A percentile compares a stretch with the other conserved stretches of the same genome.
phyloP scores from a whole-genome alignment of 2,113 vertebrate genomes.

The Pterocles orientalis region DNA sequence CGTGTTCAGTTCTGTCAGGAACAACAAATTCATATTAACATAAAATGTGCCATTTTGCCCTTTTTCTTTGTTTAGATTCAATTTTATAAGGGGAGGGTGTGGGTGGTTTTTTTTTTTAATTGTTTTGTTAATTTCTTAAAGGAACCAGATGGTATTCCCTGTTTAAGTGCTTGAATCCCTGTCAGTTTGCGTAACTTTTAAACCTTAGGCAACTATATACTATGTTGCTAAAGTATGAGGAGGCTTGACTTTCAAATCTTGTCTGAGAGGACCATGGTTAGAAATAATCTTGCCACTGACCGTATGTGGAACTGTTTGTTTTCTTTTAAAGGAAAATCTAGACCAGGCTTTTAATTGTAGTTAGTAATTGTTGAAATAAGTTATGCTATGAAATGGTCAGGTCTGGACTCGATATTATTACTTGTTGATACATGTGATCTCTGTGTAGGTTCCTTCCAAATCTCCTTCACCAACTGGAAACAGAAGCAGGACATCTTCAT shows the following conservation, averaged over 20 bases:
- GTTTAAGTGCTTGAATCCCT: background rate
- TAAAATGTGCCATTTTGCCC: background rate
- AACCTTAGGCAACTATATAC: background rate
- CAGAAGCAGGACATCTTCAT: conserved; percentile 72
- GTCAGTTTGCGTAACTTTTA: background rate
- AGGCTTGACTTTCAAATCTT: background rate
- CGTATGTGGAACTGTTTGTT: background rate
- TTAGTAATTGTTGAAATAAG: background rate
- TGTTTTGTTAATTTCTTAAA: background rate
- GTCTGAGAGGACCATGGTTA: background rate
- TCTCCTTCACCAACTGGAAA: conserved; percentile 15
- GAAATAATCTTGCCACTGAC: background rate
- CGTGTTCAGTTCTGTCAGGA: background rate
- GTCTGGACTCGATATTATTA: background rate
- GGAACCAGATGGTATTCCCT: background rate
- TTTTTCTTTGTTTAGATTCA: background rate
- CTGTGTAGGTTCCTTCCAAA: conserved; percentile 61
- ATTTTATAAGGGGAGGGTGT: background rate
- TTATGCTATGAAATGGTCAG: background rate
- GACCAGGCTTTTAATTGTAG: background rate
- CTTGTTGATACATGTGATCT: conserved; percentile 18
- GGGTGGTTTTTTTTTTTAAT: background rate
- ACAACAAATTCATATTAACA: background rate
- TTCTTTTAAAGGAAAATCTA: background rate
- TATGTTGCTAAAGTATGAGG: background rate